Evolutionary conservation across 2,113 vertebrate species (phyloP), one percentile per base, ranked within the genome.

Genomic region (Percina caprodes): DNA sequence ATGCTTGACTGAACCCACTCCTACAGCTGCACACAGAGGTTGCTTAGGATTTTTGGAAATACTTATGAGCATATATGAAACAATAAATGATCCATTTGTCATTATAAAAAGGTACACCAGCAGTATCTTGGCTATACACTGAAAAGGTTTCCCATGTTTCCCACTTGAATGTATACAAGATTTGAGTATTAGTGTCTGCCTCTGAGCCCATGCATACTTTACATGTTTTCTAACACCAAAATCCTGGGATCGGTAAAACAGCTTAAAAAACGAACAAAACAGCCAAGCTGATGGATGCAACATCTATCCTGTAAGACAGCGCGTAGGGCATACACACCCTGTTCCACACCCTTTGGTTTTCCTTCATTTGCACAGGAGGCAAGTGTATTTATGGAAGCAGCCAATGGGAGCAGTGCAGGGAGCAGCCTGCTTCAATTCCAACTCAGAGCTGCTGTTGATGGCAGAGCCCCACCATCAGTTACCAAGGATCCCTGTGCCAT

Each of bases 341-440:
- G 0, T 0, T 0, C 0, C 1, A 2, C 62, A 8, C 15, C 51
- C 49, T 39, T 33, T 59, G 4, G 11, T 65, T 21, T 24, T 24
- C 62, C 65, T 58, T 26, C 54, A 49, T 65, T 24, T 33, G 21
- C 24, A 16, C 26, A 69, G 49, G 23, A 86, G 90, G 26, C 62
- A 54, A 85, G 83, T 73, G 72, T 84, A 82, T 93, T 89, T 80
- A 62, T 82, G 76, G 33, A 42, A 83, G 14, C 23, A 71, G 63
- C 94, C 93, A 96, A 95, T 94, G 26, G 45, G 59, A 85, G 62
- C 48, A 61, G 62, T 12, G 75, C 52, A 63, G 59, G 66, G 26
- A 80, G 60, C 33, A 49, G 48, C 11, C 68, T 67, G 12, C 33
- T 65, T 94, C 94, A 94, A 95, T 95, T 86, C 79, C 82, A 61